Conservation (phyloP, 2,797 vertebrate genomes). For the Pristis pectinata region DNA sequence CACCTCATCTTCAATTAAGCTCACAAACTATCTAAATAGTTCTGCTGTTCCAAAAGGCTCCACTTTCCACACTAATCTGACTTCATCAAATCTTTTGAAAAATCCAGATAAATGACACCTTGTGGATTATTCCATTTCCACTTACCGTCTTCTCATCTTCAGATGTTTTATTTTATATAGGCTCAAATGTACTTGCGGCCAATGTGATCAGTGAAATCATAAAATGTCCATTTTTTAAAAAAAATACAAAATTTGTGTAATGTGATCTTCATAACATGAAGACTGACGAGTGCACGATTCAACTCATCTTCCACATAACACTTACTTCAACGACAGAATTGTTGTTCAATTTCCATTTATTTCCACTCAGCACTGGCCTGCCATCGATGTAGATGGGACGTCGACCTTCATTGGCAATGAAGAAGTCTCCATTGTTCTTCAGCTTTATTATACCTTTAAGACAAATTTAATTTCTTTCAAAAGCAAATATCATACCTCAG, state of each 20-base stretch:
- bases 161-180: neutral
- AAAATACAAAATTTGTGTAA: neutral
- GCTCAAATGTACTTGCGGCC: neutral
- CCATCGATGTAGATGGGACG: slow-evolving; percentile 90
- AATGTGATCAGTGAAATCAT: neutral
- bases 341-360: slow-evolving; percentile 93
- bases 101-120: neutral
- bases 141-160: neutral
- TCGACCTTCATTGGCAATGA: slow-evolving; percentile 88
- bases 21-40: neutral
- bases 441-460: slow-evolving; percentile 82
- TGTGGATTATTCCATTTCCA: neutral
- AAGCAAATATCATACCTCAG: neutral
- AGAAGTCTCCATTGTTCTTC: slow-evolving; percentile 94
- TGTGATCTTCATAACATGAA: neutral
- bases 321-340: slow-evolving; percentile 90
- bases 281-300: neutral
- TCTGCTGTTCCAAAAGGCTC: neutral
- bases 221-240: too few species aligned
- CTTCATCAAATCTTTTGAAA: neutral
- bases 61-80: neutral
- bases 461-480: neutral
- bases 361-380: slow-evolving; percentile 82
- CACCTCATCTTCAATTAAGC: neutral
- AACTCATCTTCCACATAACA: neutral